Conservation (phyloP, 2,797 vertebrate species). For the Acrossocheilus fasciatus region DNA sequence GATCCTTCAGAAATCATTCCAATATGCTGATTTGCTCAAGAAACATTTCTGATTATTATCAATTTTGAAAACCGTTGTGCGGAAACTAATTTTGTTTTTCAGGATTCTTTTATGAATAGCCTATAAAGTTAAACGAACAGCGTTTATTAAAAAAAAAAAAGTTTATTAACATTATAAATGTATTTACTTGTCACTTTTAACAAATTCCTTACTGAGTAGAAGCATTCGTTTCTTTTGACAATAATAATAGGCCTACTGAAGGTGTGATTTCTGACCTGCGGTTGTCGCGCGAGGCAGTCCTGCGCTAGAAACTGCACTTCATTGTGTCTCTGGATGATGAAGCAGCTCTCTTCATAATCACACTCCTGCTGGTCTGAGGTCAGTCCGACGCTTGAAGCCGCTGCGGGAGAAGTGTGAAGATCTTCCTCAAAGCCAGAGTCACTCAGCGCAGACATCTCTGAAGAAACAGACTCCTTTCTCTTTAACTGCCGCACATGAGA, state of each 20-base stretch:
- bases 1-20: background rate
- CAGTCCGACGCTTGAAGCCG: conserved; percentile 50
- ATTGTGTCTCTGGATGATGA: conserved; percentile 80
- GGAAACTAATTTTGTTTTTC: background rate
- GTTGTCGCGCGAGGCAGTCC: conserved; percentile 83
- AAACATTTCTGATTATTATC: background rate
- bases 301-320: conserved; percentile 83
- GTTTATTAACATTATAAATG: background rate
- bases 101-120: background rate
- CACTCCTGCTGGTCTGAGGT: conserved; percentile 74
- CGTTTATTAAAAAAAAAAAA: background rate
- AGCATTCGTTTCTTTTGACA: background rate
- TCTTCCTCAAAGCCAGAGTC: conserved; percentile 82
- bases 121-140: too few relatives aligned
- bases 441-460: conserved; percentile 67
- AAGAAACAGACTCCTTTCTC: background rate
- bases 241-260: too few relatives aligned
- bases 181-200: background rate
- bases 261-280: conserved; percentile 80
- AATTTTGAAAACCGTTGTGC: background rate
- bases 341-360: conserved; percentile 88
- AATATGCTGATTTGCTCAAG: background rate
- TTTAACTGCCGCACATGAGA: background rate
- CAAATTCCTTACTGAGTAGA: background rate
- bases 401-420: conserved; percentile 56